A percentile compares a stretch with the other conserved stretches of the same genome.
Evolutionary conservation across 2,797 vertebrate genomes (phyloP).

Genomic region (Mus minutoides): DNA sequence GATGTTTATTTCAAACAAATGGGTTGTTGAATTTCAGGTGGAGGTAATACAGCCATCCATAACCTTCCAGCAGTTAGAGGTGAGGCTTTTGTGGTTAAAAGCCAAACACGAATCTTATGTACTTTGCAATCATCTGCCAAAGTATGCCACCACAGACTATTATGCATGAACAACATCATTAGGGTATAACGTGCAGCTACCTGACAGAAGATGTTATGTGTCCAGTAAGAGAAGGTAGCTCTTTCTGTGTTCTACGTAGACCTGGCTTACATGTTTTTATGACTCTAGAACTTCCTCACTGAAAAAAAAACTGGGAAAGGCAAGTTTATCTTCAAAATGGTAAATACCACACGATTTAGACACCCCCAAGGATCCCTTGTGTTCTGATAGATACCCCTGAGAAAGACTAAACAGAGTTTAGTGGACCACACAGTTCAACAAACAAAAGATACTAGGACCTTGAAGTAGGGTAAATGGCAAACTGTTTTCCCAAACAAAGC

Average conservation of each 20-base stretch:
- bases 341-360: conserved; percentile 50
- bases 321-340: conserved; percentile 46
- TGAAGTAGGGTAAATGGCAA: conserved; percentile 63
- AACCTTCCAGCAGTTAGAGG: neutral
- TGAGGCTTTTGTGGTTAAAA: neutral
- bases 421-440: conserved; percentile 54
- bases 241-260: neutral
- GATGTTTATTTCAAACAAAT: conserved; percentile 46
- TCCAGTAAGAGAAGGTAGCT: neutral
- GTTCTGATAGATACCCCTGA: conserved; percentile 17
- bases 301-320: conserved; percentile 55
- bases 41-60: neutral
- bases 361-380: neutral
- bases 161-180: neutral
- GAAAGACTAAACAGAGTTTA: conserved; percentile 67
- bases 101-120: conserved; percentile 27
- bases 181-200: neutral
- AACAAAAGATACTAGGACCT: conserved; percentile 65
- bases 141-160: neutral
- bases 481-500: conserved; percentile 62
- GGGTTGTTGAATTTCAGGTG: conserved; percentile 10
- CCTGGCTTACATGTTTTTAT: neutral
- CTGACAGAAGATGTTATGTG: neutral
- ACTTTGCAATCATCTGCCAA: conserved; percentile 35
- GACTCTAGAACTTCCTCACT: conserved; percentile 38